Conservation (phyloP, 1,140 invertebrate genomes). For the Caenorhabditis briggsae region DNA sequence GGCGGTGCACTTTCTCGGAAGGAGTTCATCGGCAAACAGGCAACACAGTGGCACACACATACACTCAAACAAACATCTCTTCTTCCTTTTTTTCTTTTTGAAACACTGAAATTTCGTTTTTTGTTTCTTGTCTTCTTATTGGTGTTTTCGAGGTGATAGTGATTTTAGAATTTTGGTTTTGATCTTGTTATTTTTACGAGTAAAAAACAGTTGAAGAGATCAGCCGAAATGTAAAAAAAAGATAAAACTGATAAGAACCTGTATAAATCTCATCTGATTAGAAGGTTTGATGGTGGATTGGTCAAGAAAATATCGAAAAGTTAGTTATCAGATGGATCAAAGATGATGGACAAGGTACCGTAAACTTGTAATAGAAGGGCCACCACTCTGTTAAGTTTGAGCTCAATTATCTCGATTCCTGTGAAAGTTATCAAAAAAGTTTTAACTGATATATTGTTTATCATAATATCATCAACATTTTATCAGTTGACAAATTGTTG, state of each 20-base stretch:
- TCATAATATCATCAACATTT: too few relatives aligned
- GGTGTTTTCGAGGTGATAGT: not conserved
- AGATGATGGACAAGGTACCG: too few relatives aligned
- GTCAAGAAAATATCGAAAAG: too few relatives aligned
- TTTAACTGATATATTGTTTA: too few relatives aligned
- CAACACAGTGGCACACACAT: not conserved
- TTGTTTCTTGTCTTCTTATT: not conserved
- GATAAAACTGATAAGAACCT: not conserved
- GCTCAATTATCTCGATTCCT: too few relatives aligned
- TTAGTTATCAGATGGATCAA: too few relatives aligned
- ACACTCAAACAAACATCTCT: conserved; percentile 10
- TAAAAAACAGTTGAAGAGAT: not conserved
- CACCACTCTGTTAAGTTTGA: too few relatives aligned
- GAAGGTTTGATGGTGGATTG: too few relatives aligned
- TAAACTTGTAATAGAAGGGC: too few relatives aligned
- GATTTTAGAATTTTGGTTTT: not conserved
- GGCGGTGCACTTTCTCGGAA: conserved; percentile 21
- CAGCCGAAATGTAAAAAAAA: not conserved
- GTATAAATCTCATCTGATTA: not conserved
- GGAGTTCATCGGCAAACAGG: conserved; percentile 47
- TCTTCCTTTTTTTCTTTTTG: conserved; percentile 13
- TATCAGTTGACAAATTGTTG: too few relatives aligned
- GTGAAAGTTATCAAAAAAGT: too few relatives aligned
- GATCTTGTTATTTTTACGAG: not conserved
- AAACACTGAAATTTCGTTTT: not conserved